Percentiles rank a stretch among this genome's conserved stretches.
Evolutionary conservation across 2,113 vertebrate species (phyloP).

Genomic region (Podocnemis expansa): DNA sequence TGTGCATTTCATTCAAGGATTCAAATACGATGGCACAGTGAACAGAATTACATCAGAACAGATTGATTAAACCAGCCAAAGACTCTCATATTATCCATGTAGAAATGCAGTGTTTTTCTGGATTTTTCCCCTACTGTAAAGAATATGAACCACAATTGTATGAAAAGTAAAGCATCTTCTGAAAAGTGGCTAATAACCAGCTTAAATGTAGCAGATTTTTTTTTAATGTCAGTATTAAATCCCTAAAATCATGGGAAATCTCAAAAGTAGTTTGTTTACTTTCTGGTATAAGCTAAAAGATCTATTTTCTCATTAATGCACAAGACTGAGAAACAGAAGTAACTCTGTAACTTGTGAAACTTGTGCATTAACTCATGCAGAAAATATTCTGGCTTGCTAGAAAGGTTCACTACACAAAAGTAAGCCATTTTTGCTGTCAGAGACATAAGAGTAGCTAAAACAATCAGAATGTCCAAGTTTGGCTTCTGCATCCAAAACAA

Average conservation of each 20-base stretch:
- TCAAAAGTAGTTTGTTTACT: slow-evolving; percentile 5
- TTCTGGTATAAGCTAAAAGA: slow-evolving; percentile 18
- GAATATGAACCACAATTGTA: background rate
- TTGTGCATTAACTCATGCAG: background rate
- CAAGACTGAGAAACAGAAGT: background rate
- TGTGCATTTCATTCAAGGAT: background rate
- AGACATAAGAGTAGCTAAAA: slow-evolving; percentile 13
- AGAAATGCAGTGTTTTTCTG: background rate
- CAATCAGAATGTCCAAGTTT: background rate
- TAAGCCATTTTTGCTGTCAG: background rate
- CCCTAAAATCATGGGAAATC: background rate
- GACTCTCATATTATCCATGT: accelerated
- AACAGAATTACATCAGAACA: background rate
- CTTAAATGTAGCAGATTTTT: background rate
- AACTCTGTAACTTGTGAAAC: background rate
- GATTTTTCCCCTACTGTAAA: background rate
- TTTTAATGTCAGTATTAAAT: background rate
- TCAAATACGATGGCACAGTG: background rate
- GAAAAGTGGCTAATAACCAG: background rate
- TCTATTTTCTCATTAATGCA: background rate
- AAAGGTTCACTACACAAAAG: background rate
- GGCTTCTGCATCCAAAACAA: background rate
- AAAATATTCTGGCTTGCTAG: background rate
- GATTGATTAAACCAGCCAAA: background rate
- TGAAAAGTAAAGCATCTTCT: background rate